phyloP scores from a whole-genome alignment of 2,888 invertebrate species.

The Busseola fusca region DNA sequence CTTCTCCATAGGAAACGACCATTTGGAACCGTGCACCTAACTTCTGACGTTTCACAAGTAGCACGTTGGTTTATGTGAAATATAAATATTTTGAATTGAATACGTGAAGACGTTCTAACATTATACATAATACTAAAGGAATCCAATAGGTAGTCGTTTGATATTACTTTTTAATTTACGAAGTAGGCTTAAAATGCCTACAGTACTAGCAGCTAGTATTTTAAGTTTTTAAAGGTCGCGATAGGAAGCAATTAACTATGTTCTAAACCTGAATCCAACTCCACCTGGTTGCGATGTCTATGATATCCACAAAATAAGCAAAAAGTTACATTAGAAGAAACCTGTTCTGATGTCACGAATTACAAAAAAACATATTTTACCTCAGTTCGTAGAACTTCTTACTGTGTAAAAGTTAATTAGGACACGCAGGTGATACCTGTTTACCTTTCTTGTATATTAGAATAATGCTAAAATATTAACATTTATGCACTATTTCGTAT shows the following conservation, averaged over 20 bases:
- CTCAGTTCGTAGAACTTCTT: constrained; percentile 32
- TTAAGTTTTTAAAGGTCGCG: constrained; percentile 8
- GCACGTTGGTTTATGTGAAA: too few species aligned
- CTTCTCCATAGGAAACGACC: too few species aligned
- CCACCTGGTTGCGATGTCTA: constrained; percentile 33
- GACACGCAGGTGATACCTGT: constrained; percentile 42
- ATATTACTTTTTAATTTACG: too few species aligned
- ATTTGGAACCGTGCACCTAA: too few species aligned
- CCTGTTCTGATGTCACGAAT: constrained; percentile 36
- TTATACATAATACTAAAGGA: too few species aligned
- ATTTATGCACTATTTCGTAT: constrained; percentile 21
- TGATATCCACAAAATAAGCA: constrained; percentile 41
- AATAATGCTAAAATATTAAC: constrained; percentile 34
- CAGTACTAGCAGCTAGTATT: not conserved
- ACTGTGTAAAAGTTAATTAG: constrained; percentile 51
- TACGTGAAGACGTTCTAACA: too few species aligned
- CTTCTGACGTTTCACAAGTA: too few species aligned
- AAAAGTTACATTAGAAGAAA: constrained; percentile 24
- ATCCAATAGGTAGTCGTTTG: too few species aligned
- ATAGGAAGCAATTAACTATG: constrained; percentile 21
- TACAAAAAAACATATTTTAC: constrained; percentile 11
- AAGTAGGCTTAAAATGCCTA: too few species aligned
- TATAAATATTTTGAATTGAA: too few species aligned
- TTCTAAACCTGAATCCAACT: constrained; percentile 36
- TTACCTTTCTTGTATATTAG: constrained; percentile 37